Percentiles rank a stretch among this genome's conserved stretches.
Conservation (phyloP, 2,888 invertebrate species). For the Lithophane semibrunnea region DNA sequence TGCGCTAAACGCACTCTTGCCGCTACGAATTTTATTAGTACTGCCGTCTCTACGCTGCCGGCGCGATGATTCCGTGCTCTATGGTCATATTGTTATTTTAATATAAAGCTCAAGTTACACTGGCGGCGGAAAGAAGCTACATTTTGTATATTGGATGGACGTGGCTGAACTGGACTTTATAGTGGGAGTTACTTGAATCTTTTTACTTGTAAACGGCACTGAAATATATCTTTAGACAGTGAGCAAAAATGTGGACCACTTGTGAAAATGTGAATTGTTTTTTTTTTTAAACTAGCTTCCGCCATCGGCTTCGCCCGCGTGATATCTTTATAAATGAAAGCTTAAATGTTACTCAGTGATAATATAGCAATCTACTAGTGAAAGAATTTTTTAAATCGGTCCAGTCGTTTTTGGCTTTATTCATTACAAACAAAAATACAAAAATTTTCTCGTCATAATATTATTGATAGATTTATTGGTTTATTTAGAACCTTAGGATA, state of each 20-base stretch:
- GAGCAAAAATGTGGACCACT: neutral
- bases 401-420: no score
- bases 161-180: conserved; percentile 35
- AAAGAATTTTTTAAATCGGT: no score
- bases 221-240: neutral
- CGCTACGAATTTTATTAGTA: neutral
- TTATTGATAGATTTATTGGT: no score
- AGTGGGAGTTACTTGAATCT: conserved; percentile 5
- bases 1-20: no score
- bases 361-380: no score
- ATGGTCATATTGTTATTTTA: conserved; percentile 66
- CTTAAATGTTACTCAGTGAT: no score
- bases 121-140: conserved; percentile 33
- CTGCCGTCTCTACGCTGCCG: neutral
- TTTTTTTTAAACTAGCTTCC: no score
- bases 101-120: conserved; percentile 57
- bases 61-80: neutral
- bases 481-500: no score
- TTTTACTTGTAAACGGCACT: conserved; percentile 8
- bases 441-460: no score
- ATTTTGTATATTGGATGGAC: conserved; percentile 35
- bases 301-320: no score
- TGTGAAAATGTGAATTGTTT: neutral
- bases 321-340: no score
- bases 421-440: no score